Evolutionary conservation across 2,888 invertebrate genomes (phyloP).

Genomic region (Trileptium ribeirensis): DNA sequence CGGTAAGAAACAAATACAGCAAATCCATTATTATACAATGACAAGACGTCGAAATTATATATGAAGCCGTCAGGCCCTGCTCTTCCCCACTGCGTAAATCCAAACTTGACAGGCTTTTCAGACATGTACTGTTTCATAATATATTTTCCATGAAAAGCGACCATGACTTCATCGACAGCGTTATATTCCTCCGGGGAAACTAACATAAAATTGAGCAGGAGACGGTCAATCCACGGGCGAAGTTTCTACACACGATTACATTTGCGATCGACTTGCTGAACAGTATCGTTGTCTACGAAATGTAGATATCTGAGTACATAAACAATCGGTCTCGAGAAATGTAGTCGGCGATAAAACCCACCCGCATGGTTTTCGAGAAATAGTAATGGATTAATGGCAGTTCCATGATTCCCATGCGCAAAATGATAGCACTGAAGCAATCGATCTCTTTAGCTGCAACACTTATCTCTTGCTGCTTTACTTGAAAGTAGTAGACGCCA

Average conservation of each 20-base stretch:
- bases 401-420: too few species aligned
- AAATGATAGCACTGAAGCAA: too few species aligned
- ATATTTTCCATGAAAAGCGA: slow-evolving; percentile 14
- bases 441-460: too few species aligned
- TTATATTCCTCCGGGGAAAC: slow-evolving; percentile 9
- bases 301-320: neutral
- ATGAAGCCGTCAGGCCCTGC: neutral
- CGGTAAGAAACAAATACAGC: too few species aligned
- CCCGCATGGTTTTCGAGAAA: too few species aligned
- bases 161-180: slow-evolving; percentile 11
- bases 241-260: slow-evolving; percentile 13
- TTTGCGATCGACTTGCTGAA: neutral
- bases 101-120: too few species aligned
- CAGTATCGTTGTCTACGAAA: neutral
- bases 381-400: too few species aligned
- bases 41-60: neutral
- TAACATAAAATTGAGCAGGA: neutral
- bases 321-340: neutral
- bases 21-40: too few species aligned
- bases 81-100: neutral
- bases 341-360: neutral
- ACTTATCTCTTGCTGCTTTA: too few species aligned
- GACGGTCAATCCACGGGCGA: neutral
- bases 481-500: too few species aligned
- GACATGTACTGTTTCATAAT: too few species aligned